Evolutionary conservation across 2,113 vertebrate species (phyloP), one percentile per base, ranked within the genome.

Genomic region (Pseudopipra pipra): DNA sequence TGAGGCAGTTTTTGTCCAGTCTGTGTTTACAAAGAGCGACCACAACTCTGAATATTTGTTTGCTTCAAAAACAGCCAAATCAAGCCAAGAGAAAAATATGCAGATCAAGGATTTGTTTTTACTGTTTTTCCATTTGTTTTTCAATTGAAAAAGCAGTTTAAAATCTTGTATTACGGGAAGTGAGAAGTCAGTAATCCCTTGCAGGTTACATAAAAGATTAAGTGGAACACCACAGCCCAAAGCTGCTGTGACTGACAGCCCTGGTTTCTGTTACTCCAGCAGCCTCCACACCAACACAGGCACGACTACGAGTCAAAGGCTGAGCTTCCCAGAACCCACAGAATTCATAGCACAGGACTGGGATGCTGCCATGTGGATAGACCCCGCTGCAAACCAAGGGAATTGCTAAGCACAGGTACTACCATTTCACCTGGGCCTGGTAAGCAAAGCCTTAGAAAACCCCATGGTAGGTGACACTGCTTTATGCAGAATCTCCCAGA

Each of bases 131-230:
- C 3, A 7, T 63, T 61, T 54, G 3, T 31, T 73, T 93, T 70
- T 59, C n/a, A 37, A 82, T 91, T 93, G 10, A 28, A 67, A 85
- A 81, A 62, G 51, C 12, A 11, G 15, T 11, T 86, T 68, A 77
- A 7, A 90, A 93, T 65, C 92, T 56, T 65, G 30, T 19, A 27
- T 72, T 93, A 54, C 47, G 49, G 63, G 28, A 67, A 85, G 78
- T 21, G 39, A 70, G 72, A 87, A 85, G 54, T 72, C 85, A 67
- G 14, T 94, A 97, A 94, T 95, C 95, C 59, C 63, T 66, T 0
- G 3, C 12, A 74, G 89, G 83, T 95, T 97, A 95, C 91, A 71
- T 95, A 96, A 97, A 95, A 91, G 90, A 76, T 83, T 96, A 97
- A 91, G 82, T 23, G 66, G 87, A 90, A 67, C 19, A 82, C 3